phyloP scores from a whole-genome alignment of 2,888 invertebrate genomes.

The Melanchra persicariae region DNA sequence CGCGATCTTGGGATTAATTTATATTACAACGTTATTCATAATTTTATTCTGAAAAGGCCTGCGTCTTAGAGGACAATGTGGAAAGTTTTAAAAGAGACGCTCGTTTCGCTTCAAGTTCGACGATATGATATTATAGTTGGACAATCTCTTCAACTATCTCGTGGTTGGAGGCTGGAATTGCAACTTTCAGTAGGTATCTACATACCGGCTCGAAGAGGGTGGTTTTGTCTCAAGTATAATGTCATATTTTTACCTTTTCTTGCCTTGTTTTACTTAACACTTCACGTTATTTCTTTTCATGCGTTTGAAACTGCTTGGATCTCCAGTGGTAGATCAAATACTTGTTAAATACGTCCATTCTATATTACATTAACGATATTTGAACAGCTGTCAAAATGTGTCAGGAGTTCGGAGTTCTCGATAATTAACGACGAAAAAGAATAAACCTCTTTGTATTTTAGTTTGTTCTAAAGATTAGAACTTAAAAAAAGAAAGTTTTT shows the following conservation, averaged over 20 bases:
- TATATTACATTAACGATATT: neutral
- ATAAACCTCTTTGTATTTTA: neutral
- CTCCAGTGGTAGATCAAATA: neutral
- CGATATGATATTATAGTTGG: constrained; percentile 21
- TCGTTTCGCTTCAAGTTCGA: constrained; percentile 4
- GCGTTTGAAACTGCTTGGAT: neutral
- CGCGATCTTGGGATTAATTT: neutral
- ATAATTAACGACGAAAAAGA: neutral
- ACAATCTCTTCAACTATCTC: constrained; percentile 7
- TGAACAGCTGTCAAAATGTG: neutral
- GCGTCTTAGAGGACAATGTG: neutral
- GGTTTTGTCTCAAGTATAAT: too few species aligned
- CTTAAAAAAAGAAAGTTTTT: constrained; percentile 3
- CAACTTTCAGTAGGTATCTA: neutral
- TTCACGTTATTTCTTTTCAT: too few species aligned
- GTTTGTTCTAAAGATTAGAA: constrained; percentile 1
- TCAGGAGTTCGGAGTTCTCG: too few species aligned
- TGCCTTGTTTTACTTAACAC: too few species aligned
- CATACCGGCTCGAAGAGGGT: neutral
- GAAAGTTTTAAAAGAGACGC: constrained; percentile 3
- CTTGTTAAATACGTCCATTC: neutral
- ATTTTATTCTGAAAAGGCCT: neutral
- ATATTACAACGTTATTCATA: neutral
- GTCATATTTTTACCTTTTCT: neutral
- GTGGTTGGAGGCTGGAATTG: constrained; percentile 4